Conservation (phyloP, 2,888 invertebrate genomes). For the Polydrusus pterygomalis region DNA sequence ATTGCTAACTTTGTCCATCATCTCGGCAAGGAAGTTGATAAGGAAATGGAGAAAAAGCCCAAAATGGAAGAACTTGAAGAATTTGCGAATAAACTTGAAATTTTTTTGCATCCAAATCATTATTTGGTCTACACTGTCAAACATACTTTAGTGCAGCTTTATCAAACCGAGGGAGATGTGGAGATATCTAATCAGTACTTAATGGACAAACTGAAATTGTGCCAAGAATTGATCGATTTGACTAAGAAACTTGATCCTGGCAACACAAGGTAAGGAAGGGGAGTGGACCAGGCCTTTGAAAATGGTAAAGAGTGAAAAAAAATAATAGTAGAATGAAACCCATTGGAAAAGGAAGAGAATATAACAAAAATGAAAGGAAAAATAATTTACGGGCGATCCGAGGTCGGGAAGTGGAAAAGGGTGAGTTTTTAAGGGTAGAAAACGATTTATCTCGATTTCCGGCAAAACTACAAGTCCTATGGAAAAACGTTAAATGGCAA, state of each 20-base stretch:
- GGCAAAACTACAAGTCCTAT: too few relatives aligned
- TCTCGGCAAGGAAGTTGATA: slow-evolving; percentile 83
- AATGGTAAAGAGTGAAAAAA: too few relatives aligned
- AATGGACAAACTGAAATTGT: slow-evolving; percentile 79
- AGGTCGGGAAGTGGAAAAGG: too few relatives aligned
- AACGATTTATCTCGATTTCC: too few relatives aligned
- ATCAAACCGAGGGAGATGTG: slow-evolving; percentile 80
- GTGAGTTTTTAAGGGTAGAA: too few relatives aligned
- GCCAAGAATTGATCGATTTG: slow-evolving; percentile 76
- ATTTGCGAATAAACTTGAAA: slow-evolving; percentile 78
- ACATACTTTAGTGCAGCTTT: slow-evolving; percentile 81
- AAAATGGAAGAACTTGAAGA: slow-evolving; percentile 76
- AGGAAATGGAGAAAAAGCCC: slow-evolving; percentile 75
- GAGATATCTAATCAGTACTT: slow-evolving; percentile 76
- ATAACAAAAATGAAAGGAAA: too few relatives aligned
- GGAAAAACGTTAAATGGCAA: too few relatives aligned
- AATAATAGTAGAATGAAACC: too few relatives aligned
- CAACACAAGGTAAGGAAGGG: slow-evolving; percentile 76
- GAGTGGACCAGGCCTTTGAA: too few relatives aligned
- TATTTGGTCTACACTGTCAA: slow-evolving; percentile 81
- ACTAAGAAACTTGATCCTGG: slow-evolving; percentile 80
- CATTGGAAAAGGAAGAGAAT: too few relatives aligned
- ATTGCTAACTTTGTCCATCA: slow-evolving; percentile 76
- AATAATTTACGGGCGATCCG: too few relatives aligned
- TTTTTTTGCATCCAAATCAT: slow-evolving; percentile 80